Percentiles rank a stretch among this genome's conserved stretches.
Conservation (phyloP, 2,797 vertebrate species). For the Chiroxiphia lanceolata region DNA sequence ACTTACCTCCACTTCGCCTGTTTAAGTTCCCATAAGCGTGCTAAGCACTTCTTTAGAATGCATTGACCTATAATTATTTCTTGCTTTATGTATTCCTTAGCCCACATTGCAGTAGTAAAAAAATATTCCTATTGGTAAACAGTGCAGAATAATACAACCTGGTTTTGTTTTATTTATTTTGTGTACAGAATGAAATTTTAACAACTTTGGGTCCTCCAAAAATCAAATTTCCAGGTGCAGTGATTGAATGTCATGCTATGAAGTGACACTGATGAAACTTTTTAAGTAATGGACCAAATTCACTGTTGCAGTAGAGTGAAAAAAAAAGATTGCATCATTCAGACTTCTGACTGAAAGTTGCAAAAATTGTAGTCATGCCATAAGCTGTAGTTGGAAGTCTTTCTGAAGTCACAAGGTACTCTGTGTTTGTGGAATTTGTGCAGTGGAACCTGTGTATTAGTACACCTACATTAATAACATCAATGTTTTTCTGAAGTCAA, state of each 20-base stretch:
- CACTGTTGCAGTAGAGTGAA: not conserved
- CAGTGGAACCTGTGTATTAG: not conserved
- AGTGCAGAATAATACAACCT: not conserved
- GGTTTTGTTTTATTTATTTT: not conserved
- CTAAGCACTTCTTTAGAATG: constrained; percentile 55
- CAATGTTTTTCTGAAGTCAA: not conserved
- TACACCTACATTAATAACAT: not conserved
- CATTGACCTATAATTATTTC: constrained; percentile 60
- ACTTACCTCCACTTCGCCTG: constrained; percentile 7
- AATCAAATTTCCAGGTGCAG: not conserved
- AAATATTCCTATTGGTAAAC: not conserved
- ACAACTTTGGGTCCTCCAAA: not conserved
- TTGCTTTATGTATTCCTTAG: constrained; percentile 59
- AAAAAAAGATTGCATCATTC: constrained; percentile 2
- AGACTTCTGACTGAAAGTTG: not conserved
- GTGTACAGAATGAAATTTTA: not conserved
- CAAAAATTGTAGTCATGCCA: not conserved
- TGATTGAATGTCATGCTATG: not conserved
- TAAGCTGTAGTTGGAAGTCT: not conserved
- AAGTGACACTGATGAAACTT: not conserved
- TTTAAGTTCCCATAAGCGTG: constrained; percentile 58
- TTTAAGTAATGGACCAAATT: not conserved
- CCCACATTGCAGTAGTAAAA: constrained; percentile 32
- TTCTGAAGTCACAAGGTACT: not conserved
- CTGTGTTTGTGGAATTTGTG: not conserved